Evolutionary conservation across 2,113 vertebrate species (phyloP).

Genomic region (Leptosomus discolor): DNA sequence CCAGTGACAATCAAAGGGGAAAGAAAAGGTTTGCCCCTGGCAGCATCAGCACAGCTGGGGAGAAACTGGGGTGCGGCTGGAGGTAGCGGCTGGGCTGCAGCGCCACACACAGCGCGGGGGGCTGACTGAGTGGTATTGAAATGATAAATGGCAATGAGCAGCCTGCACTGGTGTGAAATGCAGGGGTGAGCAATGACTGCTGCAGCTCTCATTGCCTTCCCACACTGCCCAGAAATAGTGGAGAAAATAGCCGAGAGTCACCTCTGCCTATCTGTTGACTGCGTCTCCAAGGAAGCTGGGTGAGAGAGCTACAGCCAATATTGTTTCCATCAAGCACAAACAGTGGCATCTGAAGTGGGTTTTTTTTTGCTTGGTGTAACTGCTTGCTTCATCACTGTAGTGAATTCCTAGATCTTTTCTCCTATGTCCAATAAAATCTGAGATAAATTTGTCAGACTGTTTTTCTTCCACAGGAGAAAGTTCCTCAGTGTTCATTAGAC

Average conservation of each 20-base stretch:
- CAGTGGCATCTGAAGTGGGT: neutral
- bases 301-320: neutral
- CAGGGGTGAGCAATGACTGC: neutral
- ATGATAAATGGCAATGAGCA: neutral
- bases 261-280: fast-evolving
- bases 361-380: neutral
- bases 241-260: neutral
- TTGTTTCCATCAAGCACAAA: neutral
- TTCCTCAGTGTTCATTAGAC: neutral
- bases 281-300: fast-evolving
- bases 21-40: neutral
- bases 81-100: neutral
- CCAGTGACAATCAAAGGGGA: fast-evolving
- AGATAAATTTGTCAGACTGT: neutral
- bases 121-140: neutral
- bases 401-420: neutral
- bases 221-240: neutral
- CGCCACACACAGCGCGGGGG: fast-evolving
- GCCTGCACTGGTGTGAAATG: neutral
- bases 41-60: neutral
- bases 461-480: neutral
- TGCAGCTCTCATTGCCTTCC: neutral
- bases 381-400: neutral
- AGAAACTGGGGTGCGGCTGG: neutral
- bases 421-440: neutral